phyloP scores from a whole-genome alignment of 2,888 invertebrate genomes.

The Drosophila helvetica region DNA sequence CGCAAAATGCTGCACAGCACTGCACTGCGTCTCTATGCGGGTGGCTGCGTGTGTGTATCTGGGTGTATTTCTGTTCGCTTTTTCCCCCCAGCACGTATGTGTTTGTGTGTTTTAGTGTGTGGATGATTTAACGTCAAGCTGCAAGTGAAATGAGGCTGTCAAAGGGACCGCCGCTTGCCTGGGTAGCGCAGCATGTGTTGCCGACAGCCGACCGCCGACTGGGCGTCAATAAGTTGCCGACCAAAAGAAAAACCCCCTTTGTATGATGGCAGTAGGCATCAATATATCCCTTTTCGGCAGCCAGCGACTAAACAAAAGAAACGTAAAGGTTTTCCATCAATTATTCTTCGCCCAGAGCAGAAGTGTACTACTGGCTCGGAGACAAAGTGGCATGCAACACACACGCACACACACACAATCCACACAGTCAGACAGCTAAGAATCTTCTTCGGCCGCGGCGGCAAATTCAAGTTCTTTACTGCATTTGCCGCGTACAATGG shows the following conservation, averaged over 20 bases:
- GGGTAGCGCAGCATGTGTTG: conserved; percentile 35
- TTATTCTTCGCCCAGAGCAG: conserved; percentile 27
- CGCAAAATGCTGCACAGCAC: conserved; percentile 32
- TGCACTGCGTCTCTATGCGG: background rate
- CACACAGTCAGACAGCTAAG: conserved; percentile 13
- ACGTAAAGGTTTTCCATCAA: conserved; percentile 37
- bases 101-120: conserved; percentile 7
- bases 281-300: conserved; percentile 13
- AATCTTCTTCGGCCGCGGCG: conserved; percentile 4
- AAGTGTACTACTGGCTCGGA: background rate
- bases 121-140: conserved; percentile 55
- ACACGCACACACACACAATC: conserved; percentile 29
- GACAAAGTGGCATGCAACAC: background rate
- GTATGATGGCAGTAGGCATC: conserved; percentile 19
- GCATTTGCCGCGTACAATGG: conserved; percentile 57
- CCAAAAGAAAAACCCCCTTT: conserved; percentile 12
- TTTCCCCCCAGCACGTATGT: background rate
- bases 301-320: conserved; percentile 14
- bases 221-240: conserved; percentile 40
- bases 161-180: conserved; percentile 41
- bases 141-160: conserved; percentile 51
- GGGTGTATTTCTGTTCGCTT: background rate
- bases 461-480: conserved; percentile 65
- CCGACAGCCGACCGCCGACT: conserved; percentile 28
- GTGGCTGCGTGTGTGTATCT: background rate